Conservation (phyloP, 2,113 vertebrate genomes). For the Procapra przewalskii region DNA sequence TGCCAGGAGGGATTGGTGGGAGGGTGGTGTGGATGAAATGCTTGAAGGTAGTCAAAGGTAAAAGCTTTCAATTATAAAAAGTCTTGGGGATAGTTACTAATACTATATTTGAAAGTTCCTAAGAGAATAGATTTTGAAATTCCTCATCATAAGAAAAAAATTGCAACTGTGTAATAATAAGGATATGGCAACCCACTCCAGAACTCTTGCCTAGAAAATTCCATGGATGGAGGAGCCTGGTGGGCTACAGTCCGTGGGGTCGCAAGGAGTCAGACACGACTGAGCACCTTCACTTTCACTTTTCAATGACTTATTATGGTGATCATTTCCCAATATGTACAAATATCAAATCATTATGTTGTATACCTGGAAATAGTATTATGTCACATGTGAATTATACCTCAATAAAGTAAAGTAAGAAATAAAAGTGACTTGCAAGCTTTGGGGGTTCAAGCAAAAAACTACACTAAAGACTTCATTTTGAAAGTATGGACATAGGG, state of each 20-base stretch:
- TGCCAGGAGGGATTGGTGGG: background rate
- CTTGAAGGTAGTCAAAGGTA: background rate
- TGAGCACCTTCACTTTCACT: background rate
- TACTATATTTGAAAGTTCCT: background rate
- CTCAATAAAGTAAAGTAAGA: background rate
- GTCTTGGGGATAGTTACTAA: background rate
- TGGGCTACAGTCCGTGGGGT: background rate
- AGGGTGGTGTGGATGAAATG: background rate
- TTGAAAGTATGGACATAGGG: background rate
- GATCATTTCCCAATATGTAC: background rate
- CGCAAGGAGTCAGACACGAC: accelerated
- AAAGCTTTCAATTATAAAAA: background rate
- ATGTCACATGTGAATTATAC: background rate
- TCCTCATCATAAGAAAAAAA: background rate
- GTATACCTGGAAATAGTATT: background rate
- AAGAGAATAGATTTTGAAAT: background rate
- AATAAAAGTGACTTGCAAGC: background rate
- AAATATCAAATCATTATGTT: background rate
- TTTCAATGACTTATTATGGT: background rate
- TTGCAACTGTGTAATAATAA: background rate
- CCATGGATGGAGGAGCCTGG: too few relatives aligned
- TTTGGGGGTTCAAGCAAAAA: background rate
- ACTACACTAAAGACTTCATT: background rate
- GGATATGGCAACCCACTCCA: too few relatives aligned
- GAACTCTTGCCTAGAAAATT: too few relatives aligned